Percentiles rank a stretch among this genome's conserved stretches.
phyloP scores from a whole-genome alignment of 2,797 vertebrate genomes.

The Todus mexicanus region DNA sequence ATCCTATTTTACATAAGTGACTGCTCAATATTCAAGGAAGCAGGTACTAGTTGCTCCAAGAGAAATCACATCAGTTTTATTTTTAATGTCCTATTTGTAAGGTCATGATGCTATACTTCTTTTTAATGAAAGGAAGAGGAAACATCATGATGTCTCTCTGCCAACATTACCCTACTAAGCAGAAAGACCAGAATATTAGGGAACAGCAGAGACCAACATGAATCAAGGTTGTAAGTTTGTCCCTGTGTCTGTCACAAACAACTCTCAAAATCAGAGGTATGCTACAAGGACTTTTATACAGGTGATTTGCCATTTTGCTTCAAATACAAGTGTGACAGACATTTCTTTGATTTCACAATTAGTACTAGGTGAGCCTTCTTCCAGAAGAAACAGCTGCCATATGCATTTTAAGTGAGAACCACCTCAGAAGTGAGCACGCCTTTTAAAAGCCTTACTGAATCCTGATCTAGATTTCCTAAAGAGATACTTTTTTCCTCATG shows the following conservation, averaged over 20 bases:
- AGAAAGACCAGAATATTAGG: background rate
- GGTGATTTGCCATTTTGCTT: background rate
- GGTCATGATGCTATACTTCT: background rate
- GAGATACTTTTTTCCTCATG: background rate
- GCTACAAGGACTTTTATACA: background rate
- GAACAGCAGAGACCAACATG: background rate
- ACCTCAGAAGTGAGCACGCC: background rate
- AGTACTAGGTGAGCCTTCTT: background rate
- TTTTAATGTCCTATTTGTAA: background rate
- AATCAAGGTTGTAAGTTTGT: background rate
- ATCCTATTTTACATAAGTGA: background rate
- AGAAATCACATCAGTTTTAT: background rate
- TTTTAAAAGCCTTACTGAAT: background rate
- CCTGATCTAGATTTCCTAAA: background rate
- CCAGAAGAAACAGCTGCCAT: background rate
- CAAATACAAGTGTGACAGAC: background rate
- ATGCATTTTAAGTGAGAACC: background rate
- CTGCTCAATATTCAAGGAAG: background rate
- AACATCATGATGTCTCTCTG: background rate
- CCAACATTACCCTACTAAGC: background rate
- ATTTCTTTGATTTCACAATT: background rate
- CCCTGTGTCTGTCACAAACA: background rate
- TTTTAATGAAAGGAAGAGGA: background rate
- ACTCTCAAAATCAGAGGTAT: background rate
- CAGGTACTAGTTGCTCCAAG: background rate